Conservation (phyloP, 2,888 invertebrate genomes). For the Cryptus viduatorius region DNA sequence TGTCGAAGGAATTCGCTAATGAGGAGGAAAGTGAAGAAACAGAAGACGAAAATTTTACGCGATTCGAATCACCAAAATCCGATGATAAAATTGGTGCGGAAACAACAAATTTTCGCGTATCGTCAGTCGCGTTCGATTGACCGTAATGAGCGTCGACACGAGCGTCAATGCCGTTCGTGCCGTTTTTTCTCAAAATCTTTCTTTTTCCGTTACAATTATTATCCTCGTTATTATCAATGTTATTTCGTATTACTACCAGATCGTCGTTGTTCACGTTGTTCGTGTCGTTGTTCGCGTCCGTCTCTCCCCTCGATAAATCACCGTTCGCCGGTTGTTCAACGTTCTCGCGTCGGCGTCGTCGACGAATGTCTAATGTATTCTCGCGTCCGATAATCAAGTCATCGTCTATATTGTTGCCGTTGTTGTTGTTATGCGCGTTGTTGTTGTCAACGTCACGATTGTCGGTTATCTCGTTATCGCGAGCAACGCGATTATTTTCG, state of each 20-base stretch:
- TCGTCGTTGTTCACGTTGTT: slow-evolving; percentile 30
- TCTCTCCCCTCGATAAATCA: slow-evolving; percentile 69
- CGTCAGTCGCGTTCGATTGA: slow-evolving; percentile 30
- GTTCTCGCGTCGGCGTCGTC: slow-evolving; percentile 62
- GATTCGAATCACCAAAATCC: background rate
- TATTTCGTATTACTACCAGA: slow-evolving; percentile 17
- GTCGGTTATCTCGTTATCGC: slow-evolving; percentile 81
- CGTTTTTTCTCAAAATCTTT: background rate
- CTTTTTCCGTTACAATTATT: slow-evolving; percentile 15
- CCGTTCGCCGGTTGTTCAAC: slow-evolving; percentile 69
- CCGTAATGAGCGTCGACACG: slow-evolving; percentile 71
- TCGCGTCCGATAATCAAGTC: slow-evolving; percentile 30
- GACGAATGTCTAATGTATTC: slow-evolving; percentile 40
- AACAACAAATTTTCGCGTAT: slow-evolving; percentile 27
- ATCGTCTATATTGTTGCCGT: slow-evolving; percentile 79
- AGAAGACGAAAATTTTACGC: background rate
- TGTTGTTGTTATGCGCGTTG: slow-evolving; percentile 85
- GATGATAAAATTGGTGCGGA: background rate
- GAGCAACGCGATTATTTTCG: slow-evolving; percentile 2
- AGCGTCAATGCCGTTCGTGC: slow-evolving; percentile 33
- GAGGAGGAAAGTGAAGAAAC: background rate
- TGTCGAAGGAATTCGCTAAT: background rate
- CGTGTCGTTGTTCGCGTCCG: slow-evolving; percentile 45
- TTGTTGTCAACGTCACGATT: slow-evolving; percentile 85
- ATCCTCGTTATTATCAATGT: slow-evolving; percentile 39